Conservation (phyloP, 2,888 invertebrate species). For the Busseola fusca region DNA sequence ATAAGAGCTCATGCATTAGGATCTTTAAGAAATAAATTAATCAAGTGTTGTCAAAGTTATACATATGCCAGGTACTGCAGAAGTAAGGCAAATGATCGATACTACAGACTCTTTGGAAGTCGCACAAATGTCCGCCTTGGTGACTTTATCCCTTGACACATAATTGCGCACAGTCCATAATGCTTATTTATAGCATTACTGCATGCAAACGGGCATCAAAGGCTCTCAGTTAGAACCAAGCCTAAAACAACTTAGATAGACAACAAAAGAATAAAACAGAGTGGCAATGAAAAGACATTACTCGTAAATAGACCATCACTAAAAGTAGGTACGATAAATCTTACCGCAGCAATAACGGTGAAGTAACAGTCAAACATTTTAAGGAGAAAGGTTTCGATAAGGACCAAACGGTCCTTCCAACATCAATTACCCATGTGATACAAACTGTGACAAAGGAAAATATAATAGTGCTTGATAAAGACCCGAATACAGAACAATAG, state of each 20-base stretch:
- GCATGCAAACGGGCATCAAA: not conserved
- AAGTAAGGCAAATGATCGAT: not conserved
- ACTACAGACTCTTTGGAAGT: constrained; percentile 4
- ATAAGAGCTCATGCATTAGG: not conserved
- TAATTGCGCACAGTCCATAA: not conserved
- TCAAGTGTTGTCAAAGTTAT: not conserved
- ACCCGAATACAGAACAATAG: constrained; percentile 57
- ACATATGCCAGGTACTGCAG: not conserved
- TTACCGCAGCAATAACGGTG: constrained; percentile 20
- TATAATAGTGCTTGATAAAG: constrained; percentile 34
- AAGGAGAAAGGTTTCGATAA: constrained; percentile 43
- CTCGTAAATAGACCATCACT: constrained; percentile 46
- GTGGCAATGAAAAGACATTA: constrained; percentile 27
- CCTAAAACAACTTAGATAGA: constrained; percentile 8
- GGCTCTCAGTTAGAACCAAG: not conserved
- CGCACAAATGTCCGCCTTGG: not conserved
- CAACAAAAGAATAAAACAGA: constrained; percentile 23
- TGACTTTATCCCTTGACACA: constrained; percentile 7
- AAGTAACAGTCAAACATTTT: constrained; percentile 32
- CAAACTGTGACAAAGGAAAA: constrained; percentile 49
- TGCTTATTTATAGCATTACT: constrained; percentile 16
- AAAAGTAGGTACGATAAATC: constrained; percentile 32
- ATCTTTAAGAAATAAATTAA: not conserved
- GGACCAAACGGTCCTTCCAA: constrained; percentile 35
- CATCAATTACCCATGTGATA: constrained; percentile 45